These are phyloP conservation scores for Champsocephalus gunnari DNA, from an alignment of 2,797 vertebrate genomes.

Conservation along the genomic window DNA sequence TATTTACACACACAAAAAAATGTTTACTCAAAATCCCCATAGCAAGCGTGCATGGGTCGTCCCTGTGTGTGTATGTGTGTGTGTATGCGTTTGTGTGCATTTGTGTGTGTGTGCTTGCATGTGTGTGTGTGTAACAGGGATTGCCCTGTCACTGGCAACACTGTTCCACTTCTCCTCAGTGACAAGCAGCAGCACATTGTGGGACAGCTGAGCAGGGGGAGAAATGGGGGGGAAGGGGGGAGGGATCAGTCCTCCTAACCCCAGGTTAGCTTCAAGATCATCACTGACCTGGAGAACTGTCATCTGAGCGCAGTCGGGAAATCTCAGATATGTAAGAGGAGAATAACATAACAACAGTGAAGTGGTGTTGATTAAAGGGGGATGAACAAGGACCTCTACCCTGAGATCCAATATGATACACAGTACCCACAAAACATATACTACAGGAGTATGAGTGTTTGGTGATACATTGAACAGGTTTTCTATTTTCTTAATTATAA, in stretches of 20 bases:
- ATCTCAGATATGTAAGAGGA: conserved; percentile 70
- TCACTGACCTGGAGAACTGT: conserved; percentile 66
- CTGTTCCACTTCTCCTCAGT: conserved; percentile 79
- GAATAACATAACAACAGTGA: conserved; percentile 66
- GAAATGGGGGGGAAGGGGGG: background rate
- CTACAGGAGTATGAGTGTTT: background rate
- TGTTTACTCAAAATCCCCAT: background rate
- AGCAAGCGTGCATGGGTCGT: background rate
- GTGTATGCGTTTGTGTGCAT: conserved; percentile 26
- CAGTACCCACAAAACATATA: background rate
- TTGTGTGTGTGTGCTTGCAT: conserved; percentile 4
- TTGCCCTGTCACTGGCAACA: conserved; percentile 77
- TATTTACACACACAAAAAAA: background rate
- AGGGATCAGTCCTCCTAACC: conserved; percentile 57
- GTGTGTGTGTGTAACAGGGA: conserved; percentile 45
- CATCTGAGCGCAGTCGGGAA: conserved; percentile 66
- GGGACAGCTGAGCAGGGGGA: conserved; percentile 89
- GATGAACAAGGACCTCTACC: conserved; percentile 25
- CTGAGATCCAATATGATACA: conserved; percentile 4
- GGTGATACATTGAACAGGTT: background rate
- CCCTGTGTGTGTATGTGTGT: background rate
- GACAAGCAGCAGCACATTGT: conserved; percentile 93
- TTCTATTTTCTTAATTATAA: background rate
- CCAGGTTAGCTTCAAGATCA: conserved; percentile 76
- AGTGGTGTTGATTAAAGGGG: conserved; percentile 43